Percentiles rank a stretch among this genome's conserved stretches.
phyloP scores from a whole-genome alignment of 2,113 vertebrate species.

The Triplophysa tibetana region DNA sequence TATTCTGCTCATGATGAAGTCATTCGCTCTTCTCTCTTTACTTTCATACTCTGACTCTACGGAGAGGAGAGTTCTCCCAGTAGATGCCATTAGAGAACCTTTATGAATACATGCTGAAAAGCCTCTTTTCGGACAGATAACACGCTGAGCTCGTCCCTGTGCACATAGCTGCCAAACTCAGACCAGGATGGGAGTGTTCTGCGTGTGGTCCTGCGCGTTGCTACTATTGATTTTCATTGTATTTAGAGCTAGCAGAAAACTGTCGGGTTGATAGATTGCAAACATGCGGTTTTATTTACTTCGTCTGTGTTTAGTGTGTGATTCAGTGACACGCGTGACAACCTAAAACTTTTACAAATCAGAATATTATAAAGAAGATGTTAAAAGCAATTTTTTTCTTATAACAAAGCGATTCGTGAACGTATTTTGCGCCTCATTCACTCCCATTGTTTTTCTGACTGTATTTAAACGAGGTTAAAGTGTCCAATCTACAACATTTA shows the following conservation, averaged over 20 bases:
- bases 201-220: background rate
- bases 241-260: background rate
- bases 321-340: no score
- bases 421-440: background rate
- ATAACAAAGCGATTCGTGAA: background rate
- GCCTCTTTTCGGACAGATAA: conserved; percentile 56
- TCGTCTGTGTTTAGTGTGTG: background rate
- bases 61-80: conserved; percentile 66
- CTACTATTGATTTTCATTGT: background rate
- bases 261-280: background rate
- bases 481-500: background rate
- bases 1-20: conserved; percentile 77
- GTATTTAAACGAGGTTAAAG: conserved; percentile 7
- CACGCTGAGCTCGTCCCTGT: conserved; percentile 18
- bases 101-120: conserved; percentile 76
- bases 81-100: conserved; percentile 78
- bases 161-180: background rate
- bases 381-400: no score
- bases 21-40: conserved; percentile 57
- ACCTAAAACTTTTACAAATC: no score
- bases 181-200: background rate
- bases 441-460: background rate
- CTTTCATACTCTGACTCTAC: conserved; percentile 60
- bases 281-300: background rate
- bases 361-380: no score